Evolutionary conservation across 1,140 invertebrate genomes (phyloP).

Genomic region (Euura lappo): DNA sequence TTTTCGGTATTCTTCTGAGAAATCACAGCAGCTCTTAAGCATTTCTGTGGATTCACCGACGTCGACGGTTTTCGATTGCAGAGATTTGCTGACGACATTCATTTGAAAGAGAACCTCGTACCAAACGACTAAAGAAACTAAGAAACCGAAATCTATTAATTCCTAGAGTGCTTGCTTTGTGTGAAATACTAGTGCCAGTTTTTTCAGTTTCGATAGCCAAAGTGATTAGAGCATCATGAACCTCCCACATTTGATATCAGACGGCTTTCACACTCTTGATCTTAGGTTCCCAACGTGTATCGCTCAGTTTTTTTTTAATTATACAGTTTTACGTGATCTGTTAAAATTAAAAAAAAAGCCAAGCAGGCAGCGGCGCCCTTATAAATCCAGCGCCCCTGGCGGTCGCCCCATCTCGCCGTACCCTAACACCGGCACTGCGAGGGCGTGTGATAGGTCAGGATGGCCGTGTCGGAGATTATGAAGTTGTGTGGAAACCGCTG

Average conservation of each 20-base stretch:
- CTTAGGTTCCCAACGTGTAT: conserved; percentile 36
- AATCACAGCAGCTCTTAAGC: conserved; percentile 32
- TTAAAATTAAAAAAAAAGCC: too few species aligned
- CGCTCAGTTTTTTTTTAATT: conserved; percentile 31
- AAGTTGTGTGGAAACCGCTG: too few species aligned
- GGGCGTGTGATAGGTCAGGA: too few species aligned
- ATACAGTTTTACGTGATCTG: conserved; percentile 23
- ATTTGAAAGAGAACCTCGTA: conserved; percentile 40
- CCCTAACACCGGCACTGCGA: too few species aligned
- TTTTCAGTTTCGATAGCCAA: conserved; percentile 35
- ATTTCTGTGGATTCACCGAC: conserved; percentile 41
- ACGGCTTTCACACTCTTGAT: conserved; percentile 24
- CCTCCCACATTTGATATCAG: conserved; percentile 25
- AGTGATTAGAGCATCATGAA: conserved; percentile 27
- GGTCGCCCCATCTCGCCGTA: too few species aligned
- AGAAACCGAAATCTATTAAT: conserved; percentile 30
- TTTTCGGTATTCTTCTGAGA: conserved; percentile 45
- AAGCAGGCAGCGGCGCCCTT: too few species aligned
- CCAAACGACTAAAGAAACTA: conserved; percentile 39
- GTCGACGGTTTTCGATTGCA: conserved; percentile 33
- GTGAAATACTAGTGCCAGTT: conserved; percentile 36
- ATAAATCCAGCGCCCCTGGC: too few species aligned
- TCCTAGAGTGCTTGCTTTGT: conserved; percentile 29
- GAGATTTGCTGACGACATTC: conserved; percentile 41
- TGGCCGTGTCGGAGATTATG: too few species aligned